Evolutionary conservation across 2,888 invertebrate species (phyloP), one percentile per base, ranked within the genome.

Genomic region (Cataglyphis livida): DNA sequence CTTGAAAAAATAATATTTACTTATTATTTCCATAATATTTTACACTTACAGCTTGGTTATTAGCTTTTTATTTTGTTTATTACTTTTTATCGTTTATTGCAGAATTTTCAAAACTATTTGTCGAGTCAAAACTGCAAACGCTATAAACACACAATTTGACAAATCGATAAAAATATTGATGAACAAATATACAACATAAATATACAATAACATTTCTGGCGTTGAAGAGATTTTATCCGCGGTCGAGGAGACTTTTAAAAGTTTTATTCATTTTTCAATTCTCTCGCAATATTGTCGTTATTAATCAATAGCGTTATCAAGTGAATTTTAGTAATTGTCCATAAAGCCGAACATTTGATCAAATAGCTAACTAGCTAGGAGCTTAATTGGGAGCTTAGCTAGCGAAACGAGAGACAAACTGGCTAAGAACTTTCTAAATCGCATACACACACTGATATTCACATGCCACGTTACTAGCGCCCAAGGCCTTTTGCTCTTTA

Each of bases 401-500:
- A 32, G 62, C n/a, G 61, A 61, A 28, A 5, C n/a, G 61, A 61
- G 32, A 5, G 25, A 10, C 10, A 41, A 41, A 10, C 48, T 38
- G 44, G 21, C 25, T 25, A 6, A 6, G 15, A 65, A 38, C 21
- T 78, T 70, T 59, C 59, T 44, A 70, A 78, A 78, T 78, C 44
- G 12, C 25, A 18, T 3, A 59, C 44, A 32, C 32, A 59, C 44
- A 32, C 32, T 35, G 21, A 4, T 18, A 21, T 32, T 32, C 32
- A 78, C 15, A 12, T 68, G 41, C 21, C 21, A 78, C 15, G 12
- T 68, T 78, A 35, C 38, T 15, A 54, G 28, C 48, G 62, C 70
- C n/a, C 70, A 70, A 70, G 70, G 59, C 41, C 70, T 78, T 41
- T 18, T 41, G 78, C 32, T 51, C 48, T 78, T 70, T 78, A 78